These are phyloP conservation scores for Quiscalus mexicanus DNA, from an alignment of 2,113 vertebrate species.

Conservation along the genomic window DNA sequence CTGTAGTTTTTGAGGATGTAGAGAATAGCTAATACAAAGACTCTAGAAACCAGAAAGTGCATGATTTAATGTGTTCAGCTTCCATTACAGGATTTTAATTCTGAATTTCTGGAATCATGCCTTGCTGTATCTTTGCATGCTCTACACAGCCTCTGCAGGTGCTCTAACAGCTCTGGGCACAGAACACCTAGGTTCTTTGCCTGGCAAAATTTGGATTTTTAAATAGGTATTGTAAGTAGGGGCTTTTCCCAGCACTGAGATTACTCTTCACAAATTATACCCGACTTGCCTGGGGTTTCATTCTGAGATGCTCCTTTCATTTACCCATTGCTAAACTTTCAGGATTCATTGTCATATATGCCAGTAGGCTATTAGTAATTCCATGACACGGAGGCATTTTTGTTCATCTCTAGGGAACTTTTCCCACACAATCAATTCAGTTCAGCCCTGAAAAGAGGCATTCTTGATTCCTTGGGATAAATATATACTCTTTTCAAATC, in stretches of 20 bases:
- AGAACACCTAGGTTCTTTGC: neutral
- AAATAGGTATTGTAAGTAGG: neutral
- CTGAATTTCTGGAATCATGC: neutral
- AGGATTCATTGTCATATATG: constrained; percentile 64
- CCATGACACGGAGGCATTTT: constrained; percentile 56
- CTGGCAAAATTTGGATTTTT: neutral
- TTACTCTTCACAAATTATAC: constrained; percentile 1
- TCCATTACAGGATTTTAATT: neutral
- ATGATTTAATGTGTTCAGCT: neutral
- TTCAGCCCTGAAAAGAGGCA: constrained; percentile 57
- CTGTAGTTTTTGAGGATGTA: neutral
- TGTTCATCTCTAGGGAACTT: constrained; percentile 70
- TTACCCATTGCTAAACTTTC: constrained; percentile 28
- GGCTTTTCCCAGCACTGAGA: constrained; percentile 17
- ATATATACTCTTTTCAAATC: constrained; percentile 65
- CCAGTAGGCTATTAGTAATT: constrained; percentile 65
- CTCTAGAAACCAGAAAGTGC: neutral
- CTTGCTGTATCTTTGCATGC: neutral
- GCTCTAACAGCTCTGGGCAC: neutral
- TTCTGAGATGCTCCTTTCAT: constrained; percentile 52
- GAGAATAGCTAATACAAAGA: neutral
- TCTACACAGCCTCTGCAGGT: neutral
- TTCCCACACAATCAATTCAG: constrained; percentile 69
- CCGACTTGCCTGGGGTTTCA: constrained; percentile 28
- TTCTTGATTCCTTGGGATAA: constrained; percentile 66